A percentile compares a stretch with the other conserved stretches of the same genome.
These are phyloP conservation scores for Hippocampus zosterae DNA, from an alignment of 2,113 vertebrate species.

Conservation along the genomic window DNA sequence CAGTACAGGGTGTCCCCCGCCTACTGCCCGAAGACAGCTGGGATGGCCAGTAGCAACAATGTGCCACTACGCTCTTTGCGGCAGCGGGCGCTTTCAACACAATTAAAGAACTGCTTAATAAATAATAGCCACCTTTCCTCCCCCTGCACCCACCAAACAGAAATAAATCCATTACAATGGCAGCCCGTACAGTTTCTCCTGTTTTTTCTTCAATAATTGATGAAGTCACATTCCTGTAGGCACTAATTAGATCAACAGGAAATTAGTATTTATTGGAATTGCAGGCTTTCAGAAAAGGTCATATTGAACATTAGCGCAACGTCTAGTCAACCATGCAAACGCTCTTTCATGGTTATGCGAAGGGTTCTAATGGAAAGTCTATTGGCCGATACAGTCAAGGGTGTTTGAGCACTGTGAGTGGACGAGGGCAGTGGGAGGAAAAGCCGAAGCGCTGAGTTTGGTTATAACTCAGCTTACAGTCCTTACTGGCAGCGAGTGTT, in stretches of 20 bases:
- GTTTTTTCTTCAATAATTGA: conserved; percentile 63
- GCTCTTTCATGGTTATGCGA: conserved; percentile 40
- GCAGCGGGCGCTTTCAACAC: conserved; percentile 29
- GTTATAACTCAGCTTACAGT: not conserved
- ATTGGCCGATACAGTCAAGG: conserved; percentile 35
- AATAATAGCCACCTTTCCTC: conserved; percentile 47
- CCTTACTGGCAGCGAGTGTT: not conserved
- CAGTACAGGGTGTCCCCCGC: too few relatives aligned
- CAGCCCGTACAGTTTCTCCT: conserved; percentile 41
- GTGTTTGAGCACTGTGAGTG: conserved; percentile 14
- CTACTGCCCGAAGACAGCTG: too few relatives aligned
- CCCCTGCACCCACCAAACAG: not conserved
- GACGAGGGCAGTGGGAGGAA: not conserved
- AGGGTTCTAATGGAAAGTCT: conserved; percentile 45
- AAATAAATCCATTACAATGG: conserved; percentile 60
- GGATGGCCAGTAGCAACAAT: conserved; percentile 3
- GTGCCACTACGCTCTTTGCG: not conserved
- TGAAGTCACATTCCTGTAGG: conserved; percentile 64
- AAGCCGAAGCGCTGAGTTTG: not conserved
- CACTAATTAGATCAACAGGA: conserved; percentile 68
- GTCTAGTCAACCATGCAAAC: conserved; percentile 41
- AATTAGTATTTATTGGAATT: conserved; percentile 66
- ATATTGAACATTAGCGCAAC: conserved; percentile 62
- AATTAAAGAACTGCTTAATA: conserved; percentile 61
- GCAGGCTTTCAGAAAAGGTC: conserved; percentile 60